These are phyloP conservation scores for Sphyrna mokarran DNA, from an alignment of 2,113 vertebrate species.

Conservation along the genomic window DNA sequence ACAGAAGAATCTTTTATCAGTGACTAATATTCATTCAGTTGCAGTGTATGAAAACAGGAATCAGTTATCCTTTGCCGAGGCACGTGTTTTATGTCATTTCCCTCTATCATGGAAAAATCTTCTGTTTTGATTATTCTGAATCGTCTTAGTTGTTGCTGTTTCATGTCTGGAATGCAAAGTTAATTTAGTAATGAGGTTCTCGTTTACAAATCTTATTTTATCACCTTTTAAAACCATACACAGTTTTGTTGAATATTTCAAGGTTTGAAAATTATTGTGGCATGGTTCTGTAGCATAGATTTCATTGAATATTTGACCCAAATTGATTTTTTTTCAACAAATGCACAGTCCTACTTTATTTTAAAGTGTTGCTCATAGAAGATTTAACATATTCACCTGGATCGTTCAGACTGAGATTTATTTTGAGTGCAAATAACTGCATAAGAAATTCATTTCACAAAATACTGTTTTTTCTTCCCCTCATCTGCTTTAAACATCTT, in stretches of 20 bases:
- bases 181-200: slow-evolving; percentile 3
- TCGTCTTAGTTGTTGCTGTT: neutral
- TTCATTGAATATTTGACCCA: neutral
- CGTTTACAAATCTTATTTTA: neutral
- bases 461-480: neutral
- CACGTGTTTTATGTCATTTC: neutral
- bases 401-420: neutral
- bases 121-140: neutral
- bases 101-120: neutral
- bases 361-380: neutral
- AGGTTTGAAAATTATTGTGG: neutral
- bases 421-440: neutral
- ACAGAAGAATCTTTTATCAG: neutral
- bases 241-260: neutral
- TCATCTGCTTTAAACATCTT: neutral
- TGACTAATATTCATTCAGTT: neutral
- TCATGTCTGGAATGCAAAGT: neutral
- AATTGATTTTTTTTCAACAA: neutral
- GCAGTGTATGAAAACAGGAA: neutral
- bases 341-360: neutral
- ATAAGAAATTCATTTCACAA: neutral
- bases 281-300: neutral
- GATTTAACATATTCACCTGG: neutral
- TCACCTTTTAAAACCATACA: neutral
- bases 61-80: neutral